Percentiles rank a stretch among this genome's conserved stretches.
Conservation (phyloP, 2,797 vertebrate genomes). For the Pangasius djambal region DNA sequence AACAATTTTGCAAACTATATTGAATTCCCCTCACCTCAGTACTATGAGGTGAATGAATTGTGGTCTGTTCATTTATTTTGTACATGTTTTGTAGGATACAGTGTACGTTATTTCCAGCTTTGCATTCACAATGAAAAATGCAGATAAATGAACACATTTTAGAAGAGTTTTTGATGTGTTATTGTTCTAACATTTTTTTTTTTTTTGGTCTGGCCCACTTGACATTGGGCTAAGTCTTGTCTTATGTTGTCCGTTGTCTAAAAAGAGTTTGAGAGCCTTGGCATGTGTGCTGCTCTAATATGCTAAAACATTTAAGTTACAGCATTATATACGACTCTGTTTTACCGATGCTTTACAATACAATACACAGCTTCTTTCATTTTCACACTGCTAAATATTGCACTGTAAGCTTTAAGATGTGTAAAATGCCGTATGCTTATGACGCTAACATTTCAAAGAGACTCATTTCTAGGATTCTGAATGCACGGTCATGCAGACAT, state of each 20-base stretch:
- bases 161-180: not conserved
- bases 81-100: not conserved
- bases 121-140: not conserved
- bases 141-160: not conserved
- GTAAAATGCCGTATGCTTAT: not conserved
- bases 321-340: no score
- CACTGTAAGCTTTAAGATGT: not conserved
- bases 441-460: not conserved
- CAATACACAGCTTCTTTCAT: not conserved
- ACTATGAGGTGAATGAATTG: not conserved
- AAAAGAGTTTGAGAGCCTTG: not conserved
- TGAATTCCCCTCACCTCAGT: not conserved
- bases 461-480: not conserved
- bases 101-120: not conserved
- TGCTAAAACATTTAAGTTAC: not conserved
- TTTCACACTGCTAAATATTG: not conserved
- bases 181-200: not conserved
- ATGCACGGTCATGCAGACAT: conserved; percentile 10
- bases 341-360: no score
- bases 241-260: not conserved
- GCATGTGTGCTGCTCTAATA: not conserved
- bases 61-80: not conserved
- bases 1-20: not conserved
- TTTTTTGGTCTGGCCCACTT: not conserved
- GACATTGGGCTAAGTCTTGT: not conserved